A percentile compares a stretch with the other conserved stretches of the same genome.
These are phyloP conservation scores for Tetheella fluctuosa DNA, from an alignment of 2,888 invertebrate genomes.

Conservation along the genomic window DNA sequence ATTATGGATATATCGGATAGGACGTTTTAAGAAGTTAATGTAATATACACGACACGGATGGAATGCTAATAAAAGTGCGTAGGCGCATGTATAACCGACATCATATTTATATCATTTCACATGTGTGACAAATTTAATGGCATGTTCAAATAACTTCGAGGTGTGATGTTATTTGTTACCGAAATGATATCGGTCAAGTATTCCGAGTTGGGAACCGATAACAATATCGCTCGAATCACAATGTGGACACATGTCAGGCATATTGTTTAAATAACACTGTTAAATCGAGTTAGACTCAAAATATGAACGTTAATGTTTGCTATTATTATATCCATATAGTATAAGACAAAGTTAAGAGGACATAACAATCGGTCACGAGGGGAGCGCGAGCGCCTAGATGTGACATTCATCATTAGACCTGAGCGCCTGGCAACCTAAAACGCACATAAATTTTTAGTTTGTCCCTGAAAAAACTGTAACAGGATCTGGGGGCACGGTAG, in stretches of 20 bases:
- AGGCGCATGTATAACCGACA: background rate
- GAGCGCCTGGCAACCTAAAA: too few species aligned
- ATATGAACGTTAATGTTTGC: background rate
- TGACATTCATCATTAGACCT: too few species aligned
- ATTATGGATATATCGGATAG: background rate
- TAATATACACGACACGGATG: background rate
- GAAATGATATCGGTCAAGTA: conserved; percentile 45
- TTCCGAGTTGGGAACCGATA: conserved; percentile 37
- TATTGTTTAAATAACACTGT: conserved; percentile 36
- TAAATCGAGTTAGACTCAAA: background rate
- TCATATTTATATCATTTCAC: conserved; percentile 4
- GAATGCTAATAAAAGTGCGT: conserved; percentile 9
- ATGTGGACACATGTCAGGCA: conserved; percentile 33
- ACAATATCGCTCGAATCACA: conserved; percentile 37
- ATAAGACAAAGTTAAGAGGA: background rate
- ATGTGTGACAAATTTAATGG: conserved; percentile 14
- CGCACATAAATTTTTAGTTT: too few species aligned
- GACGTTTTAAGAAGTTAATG: conserved; percentile 9
- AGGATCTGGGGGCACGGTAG: too few species aligned
- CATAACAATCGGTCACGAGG: too few species aligned
- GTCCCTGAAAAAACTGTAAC: too few species aligned
- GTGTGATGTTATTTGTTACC: conserved; percentile 27
- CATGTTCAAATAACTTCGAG: conserved; percentile 22
- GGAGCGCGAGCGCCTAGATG: too few species aligned
- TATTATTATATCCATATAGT: background rate